A percentile compares a stretch with the other conserved stretches of the same genome.
phyloP scores from a whole-genome alignment of 35 echinoderm and acorn worm species.

The Stichopus chloronotus region DNA sequence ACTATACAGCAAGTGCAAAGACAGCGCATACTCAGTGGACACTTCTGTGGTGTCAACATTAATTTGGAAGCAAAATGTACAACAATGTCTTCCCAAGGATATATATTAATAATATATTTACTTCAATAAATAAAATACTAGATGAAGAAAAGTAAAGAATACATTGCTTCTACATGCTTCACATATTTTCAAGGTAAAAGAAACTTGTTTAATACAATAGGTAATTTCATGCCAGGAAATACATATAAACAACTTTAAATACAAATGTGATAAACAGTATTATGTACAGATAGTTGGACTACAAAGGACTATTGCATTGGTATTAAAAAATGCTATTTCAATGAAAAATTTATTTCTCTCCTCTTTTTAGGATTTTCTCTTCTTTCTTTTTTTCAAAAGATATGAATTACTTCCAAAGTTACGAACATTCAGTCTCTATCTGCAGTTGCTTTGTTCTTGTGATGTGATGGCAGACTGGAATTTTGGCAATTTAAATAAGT shows the following conservation, averaged over 20 bases:
- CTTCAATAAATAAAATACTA: neutral
- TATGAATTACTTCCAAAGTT: neutral
- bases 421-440: too few relatives aligned
- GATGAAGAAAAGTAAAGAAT: neutral
- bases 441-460: too few relatives aligned
- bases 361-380: neutral
- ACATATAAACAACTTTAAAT: neutral
- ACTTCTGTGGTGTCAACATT: too few relatives aligned
- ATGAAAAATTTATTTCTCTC: neutral
- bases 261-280: neutral
- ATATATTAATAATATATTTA: neutral
- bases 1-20: too few relatives aligned
- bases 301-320: neutral
- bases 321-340: neutral
- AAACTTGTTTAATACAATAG: neutral
- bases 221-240: neutral
- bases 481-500: too few relatives aligned
- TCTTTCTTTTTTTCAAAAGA: neutral
- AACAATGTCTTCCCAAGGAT: too few relatives aligned
- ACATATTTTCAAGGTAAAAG: neutral
- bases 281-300: slow-evolving; percentile 2
- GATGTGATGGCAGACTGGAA: too few relatives aligned
- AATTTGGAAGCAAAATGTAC: too few relatives aligned
- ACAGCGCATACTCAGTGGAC: too few relatives aligned
- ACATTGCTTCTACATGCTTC: neutral